Evolutionary conservation across 2,113 vertebrate genomes (phyloP).

Genomic region (Sorex araneus): DNA sequence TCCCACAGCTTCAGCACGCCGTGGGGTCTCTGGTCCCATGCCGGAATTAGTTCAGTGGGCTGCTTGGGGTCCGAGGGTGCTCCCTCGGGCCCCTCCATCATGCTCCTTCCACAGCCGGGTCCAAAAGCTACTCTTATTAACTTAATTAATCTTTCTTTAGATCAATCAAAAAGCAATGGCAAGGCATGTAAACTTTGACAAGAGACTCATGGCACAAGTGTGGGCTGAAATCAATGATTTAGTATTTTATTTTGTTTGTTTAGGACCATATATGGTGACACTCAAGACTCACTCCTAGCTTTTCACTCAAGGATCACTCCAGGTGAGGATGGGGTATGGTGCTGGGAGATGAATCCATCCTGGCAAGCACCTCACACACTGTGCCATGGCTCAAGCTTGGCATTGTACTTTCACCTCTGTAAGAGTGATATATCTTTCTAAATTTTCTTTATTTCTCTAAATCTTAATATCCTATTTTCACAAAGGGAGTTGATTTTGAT

Average conservation of each 20-base stretch:
- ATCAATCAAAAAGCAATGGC: neutral
- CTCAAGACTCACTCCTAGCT: too few species aligned
- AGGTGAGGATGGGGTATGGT: too few species aligned
- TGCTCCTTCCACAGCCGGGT: too few species aligned
- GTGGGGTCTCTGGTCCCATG: too few species aligned
- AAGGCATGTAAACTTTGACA: neutral
- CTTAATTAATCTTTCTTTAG: slow-evolving; percentile 17
- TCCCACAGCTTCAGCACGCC: too few species aligned
- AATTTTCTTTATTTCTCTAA: slow-evolving; percentile 11
- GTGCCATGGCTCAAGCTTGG: neutral
- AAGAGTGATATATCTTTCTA: neutral
- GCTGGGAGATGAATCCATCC: too few species aligned
- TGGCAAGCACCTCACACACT: neutral
- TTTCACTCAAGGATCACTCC: too few species aligned
- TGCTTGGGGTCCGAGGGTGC: too few species aligned
- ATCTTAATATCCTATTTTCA: neutral
- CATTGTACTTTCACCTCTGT: neutral
- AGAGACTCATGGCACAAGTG: neutral
- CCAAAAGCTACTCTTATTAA: too few species aligned
- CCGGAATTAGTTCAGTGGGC: too few species aligned
- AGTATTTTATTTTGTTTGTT: neutral
- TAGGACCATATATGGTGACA: too few species aligned
- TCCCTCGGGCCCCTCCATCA: too few species aligned
- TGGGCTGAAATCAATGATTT: neutral
- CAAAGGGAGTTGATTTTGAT: neutral